These are phyloP conservation scores for Drosophila dunni DNA, from an alignment of 1,140 invertebrate genomes.

Conservation along the genomic window DNA sequence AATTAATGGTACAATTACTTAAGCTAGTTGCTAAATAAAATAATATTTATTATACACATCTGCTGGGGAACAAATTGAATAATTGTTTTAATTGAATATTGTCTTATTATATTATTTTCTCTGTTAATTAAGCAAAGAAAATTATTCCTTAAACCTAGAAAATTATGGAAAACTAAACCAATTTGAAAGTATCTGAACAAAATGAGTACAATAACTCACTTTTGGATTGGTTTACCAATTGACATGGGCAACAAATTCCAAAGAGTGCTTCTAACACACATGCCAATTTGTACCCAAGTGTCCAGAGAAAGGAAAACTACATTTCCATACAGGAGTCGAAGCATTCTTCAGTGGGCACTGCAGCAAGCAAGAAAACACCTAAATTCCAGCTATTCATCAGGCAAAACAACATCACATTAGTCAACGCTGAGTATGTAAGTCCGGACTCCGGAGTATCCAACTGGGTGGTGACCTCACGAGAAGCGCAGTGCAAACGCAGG, in stretches of 20 bases:
- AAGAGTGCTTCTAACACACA: not conserved
- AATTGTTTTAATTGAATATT: too few relatives aligned
- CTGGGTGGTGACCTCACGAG: constrained; percentile 34
- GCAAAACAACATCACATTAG: constrained; percentile 39
- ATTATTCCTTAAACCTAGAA: too few relatives aligned
- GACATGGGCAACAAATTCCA: not conserved
- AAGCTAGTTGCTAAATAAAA: not conserved
- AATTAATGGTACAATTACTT: not conserved
- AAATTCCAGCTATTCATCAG: constrained; percentile 37
- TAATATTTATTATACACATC: not conserved
- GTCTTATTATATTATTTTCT: too few relatives aligned
- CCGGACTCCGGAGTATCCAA: not conserved
- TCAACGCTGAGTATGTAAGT: constrained; percentile 28
- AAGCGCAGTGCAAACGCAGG: constrained; percentile 1
- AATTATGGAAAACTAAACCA: not conserved
- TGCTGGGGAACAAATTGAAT: too few relatives aligned
- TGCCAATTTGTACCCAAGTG: constrained; percentile 7
- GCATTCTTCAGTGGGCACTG: not conserved
- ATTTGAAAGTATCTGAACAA: not conserved
- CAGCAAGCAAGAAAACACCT: constrained; percentile 5
- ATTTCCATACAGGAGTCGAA: constrained; percentile 4
- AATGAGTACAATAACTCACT: not conserved
- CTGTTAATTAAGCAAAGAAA: too few relatives aligned
- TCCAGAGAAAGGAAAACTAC: not conserved
- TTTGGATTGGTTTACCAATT: not conserved